phyloP scores from a whole-genome alignment of 2,113 vertebrate genomes.

The Delphinus delphis region DNA sequence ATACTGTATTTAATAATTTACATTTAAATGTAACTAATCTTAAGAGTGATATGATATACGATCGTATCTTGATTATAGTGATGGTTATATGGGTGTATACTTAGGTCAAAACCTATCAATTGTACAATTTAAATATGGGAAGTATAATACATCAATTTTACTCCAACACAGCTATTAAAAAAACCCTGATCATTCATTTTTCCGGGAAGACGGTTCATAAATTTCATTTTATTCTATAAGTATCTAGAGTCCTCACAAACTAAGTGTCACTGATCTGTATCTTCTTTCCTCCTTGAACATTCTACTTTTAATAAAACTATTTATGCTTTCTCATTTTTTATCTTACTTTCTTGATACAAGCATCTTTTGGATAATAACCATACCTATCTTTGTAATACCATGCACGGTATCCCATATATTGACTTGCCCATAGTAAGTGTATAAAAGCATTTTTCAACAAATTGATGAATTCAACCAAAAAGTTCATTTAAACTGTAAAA shows the following conservation, averaged over 20 bases:
- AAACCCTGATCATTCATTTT: background rate
- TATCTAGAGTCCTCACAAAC: background rate
- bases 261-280: background rate
- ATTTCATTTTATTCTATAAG: background rate
- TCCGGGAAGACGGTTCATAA: background rate
- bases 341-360: background rate
- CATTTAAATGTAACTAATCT: background rate
- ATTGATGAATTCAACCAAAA: conserved; percentile 42
- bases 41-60: background rate
- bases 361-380: background rate
- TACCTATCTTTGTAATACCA: background rate
- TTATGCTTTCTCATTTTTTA: background rate
- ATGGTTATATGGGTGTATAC: background rate
- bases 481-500: conserved; percentile 55
- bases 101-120: background rate
- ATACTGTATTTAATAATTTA: background rate
- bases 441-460: conserved; percentile 40
- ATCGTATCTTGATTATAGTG: background rate
- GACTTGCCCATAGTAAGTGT: background rate
- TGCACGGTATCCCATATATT: background rate
- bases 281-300: background rate
- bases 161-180: background rate
- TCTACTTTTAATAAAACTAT: conserved; percentile 9
- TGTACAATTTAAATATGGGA: background rate
- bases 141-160: background rate